Evolutionary conservation across 2,888 invertebrate genomes (phyloP).

Genomic region (Xestoiulus laeticollis): DNA sequence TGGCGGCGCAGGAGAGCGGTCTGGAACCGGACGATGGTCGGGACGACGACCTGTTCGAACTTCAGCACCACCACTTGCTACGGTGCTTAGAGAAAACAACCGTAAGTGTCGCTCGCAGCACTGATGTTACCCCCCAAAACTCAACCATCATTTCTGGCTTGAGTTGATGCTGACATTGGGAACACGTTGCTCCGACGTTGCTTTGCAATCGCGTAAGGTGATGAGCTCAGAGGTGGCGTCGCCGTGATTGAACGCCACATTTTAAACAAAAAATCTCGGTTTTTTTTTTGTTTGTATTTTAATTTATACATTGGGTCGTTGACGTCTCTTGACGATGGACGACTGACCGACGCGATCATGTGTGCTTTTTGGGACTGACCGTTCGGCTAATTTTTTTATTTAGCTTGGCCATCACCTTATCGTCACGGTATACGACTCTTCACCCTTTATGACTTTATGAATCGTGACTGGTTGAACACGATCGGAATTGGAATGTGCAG

Average conservation of each 20-base stretch:
- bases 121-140: constrained; percentile 43
- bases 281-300: not conserved
- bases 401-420: constrained; percentile 26
- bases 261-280: not conserved
- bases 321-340: not conserved
- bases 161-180: constrained; percentile 39
- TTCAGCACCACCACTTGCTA: constrained; percentile 98
- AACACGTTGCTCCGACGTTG: constrained; percentile 26
- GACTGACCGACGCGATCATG: not conserved
- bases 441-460: not conserved
- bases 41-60: constrained; percentile 97
- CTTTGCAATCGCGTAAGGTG: constrained; percentile 9
- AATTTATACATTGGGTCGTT: not conserved
- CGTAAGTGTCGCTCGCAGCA: constrained; percentile 69
- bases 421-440: constrained; percentile 26
- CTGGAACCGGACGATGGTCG: constrained; percentile 82
- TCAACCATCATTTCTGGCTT: constrained; percentile 49
- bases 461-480: not conserved
- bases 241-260: not conserved
- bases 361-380: not conserved
- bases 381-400: not conserved
- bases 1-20: constrained; percentile 85
- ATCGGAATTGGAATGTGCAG: not conserved
- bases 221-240: not conserved
- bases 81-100: constrained; percentile 98